Conservation (phyloP, 1,140 invertebrate genomes). For the Trachelipus rathkii region DNA sequence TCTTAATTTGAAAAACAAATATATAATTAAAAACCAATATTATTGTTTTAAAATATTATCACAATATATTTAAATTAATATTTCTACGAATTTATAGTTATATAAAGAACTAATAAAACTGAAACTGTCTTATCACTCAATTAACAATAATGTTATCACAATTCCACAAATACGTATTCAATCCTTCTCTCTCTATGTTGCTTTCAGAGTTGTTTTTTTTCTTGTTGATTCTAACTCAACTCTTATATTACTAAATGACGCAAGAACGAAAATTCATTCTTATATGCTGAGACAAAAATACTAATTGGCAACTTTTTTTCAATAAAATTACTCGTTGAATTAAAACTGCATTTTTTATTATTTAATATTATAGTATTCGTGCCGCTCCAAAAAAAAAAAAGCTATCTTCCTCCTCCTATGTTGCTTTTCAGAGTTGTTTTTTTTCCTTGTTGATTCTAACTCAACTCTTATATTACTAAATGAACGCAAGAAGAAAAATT, state of each 20-base stretch:
- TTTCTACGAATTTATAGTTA: background rate
- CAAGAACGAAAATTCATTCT: slow-evolving; percentile 6
- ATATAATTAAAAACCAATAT: background rate
- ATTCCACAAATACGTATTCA: background rate
- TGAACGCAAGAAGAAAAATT: background rate
- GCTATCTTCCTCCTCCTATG: background rate
- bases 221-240: background rate
- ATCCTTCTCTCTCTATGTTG: background rate
- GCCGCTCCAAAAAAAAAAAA: too few relatives aligned
- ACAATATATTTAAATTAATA: background rate
- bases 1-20: background rate
- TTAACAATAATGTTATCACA: background rate
- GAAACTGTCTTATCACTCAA: background rate
- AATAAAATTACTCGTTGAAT: too few relatives aligned
- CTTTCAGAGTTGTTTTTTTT: background rate
- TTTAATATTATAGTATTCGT: too few relatives aligned
- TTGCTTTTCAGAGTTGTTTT: background rate
- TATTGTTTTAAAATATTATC: background rate
- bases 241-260: background rate
- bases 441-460: background rate
- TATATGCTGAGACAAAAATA: background rate
- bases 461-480: background rate
- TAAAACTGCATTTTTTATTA: too few relatives aligned
- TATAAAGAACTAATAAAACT: background rate
- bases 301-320: background rate